A percentile compares a stretch with the other conserved stretches of the same genome.
phyloP scores from a whole-genome alignment of 2,888 invertebrate genomes.

The Agonopterix heracliana region DNA sequence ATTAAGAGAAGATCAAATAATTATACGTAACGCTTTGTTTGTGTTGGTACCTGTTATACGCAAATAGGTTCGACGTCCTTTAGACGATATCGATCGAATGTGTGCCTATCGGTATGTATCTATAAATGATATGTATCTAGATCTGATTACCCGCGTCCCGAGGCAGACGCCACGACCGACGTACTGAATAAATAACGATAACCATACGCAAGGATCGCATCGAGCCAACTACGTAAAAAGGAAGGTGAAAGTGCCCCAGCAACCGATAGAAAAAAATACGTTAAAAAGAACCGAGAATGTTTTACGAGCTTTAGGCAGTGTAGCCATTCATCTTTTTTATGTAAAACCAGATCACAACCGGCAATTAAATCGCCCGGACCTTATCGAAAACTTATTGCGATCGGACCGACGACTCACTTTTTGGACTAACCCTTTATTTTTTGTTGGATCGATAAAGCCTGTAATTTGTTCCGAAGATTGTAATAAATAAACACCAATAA shows the following conservation, averaged over 20 bases:
- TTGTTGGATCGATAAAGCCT: constrained; percentile 69
- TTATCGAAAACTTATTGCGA: constrained; percentile 76
- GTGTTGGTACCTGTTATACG: constrained; percentile 5
- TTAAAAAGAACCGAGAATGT: constrained; percentile 56
- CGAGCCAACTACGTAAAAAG: constrained; percentile 24
- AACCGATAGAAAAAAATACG: constrained; percentile 58
- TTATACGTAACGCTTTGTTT: constrained; percentile 3
- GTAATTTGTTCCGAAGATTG: constrained; percentile 70
- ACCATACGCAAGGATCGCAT: constrained; percentile 34
- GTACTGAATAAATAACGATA: constrained; percentile 61
- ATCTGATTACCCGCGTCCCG: constrained; percentile 53
- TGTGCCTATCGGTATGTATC: constrained; percentile 36
- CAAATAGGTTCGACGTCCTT: constrained; percentile 23
- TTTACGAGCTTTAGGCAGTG: constrained; percentile 64
- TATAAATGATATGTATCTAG: constrained; percentile 56
- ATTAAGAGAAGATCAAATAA: too few species aligned
- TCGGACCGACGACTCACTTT: constrained; percentile 73
- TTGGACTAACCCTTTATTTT: constrained; percentile 74
- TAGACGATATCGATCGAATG: constrained; percentile 30
- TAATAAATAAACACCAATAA: constrained; percentile 77
- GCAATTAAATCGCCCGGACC: constrained; percentile 74
- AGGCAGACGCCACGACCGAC: constrained; percentile 33
- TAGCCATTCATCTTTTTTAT: constrained; percentile 74
- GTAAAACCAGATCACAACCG: constrained; percentile 74
- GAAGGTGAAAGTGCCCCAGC: constrained; percentile 66